These are phyloP conservation scores for Aldabrachelys gigantea DNA, from an alignment of 2,113 vertebrate species.

Conservation along the genomic window DNA sequence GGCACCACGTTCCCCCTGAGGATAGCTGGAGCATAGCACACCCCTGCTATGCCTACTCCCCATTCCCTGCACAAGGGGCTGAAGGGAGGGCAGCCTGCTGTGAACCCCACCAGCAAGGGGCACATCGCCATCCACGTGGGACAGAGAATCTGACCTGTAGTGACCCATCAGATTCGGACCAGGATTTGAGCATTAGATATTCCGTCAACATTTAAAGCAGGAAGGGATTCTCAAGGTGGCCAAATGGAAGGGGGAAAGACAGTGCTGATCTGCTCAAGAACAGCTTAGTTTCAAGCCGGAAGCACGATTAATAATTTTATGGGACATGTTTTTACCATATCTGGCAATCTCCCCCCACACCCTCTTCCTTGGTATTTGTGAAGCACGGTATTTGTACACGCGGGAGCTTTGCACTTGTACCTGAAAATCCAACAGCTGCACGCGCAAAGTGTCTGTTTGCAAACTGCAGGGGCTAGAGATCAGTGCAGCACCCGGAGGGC, in stretches of 20 bases:
- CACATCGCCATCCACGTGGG: not conserved
- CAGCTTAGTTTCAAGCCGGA: not conserved
- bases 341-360: not conserved
- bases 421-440: not conserved
- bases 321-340: not conserved
- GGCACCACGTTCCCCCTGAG: not conserved
- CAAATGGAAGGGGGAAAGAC: not conserved
- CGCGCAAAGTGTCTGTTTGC: not conserved
- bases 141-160: not conserved
- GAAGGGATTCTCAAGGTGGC: not conserved
- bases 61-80: not conserved
- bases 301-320: not conserved
- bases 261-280: not conserved
- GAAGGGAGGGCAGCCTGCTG: not conserved
- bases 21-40: not conserved
- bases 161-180: not conserved
- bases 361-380: not conserved
- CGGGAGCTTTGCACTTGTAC: not conserved
- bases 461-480: not conserved
- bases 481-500: not conserved
- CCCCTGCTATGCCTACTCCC: not conserved
- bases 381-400: not conserved
- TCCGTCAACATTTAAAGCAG: not conserved
- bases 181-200: not conserved
- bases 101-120: not conserved